These are phyloP conservation scores for Stenodema calcarata DNA, from an alignment of 2,888 invertebrate species.

Conservation along the genomic window DNA sequence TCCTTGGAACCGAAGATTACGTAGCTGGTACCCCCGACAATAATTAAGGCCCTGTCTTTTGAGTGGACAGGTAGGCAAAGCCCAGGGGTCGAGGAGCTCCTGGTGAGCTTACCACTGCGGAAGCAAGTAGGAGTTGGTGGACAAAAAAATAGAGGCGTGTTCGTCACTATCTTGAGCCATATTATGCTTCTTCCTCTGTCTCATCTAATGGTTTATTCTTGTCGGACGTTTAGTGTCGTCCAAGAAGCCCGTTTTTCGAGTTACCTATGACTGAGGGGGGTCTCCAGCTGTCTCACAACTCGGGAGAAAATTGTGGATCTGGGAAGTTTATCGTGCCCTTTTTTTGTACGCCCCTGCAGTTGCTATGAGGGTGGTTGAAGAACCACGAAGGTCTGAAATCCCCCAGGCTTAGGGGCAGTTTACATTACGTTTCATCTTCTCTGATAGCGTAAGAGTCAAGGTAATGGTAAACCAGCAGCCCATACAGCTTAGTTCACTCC, in stretches of 20 bases:
- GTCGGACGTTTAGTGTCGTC: neutral
- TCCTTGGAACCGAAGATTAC: conserved; percentile 17
- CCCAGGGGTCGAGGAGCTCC: neutral
- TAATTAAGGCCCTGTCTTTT: conserved; percentile 9
- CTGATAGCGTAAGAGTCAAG: no score
- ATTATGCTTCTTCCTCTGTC: neutral
- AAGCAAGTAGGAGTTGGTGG: neutral
- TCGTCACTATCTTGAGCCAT: conserved; percentile 7
- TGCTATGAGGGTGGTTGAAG: no score
- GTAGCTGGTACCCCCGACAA: neutral
- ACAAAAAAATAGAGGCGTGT: neutral
- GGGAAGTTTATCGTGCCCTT: no score
- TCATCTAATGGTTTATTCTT: conserved; percentile 1
- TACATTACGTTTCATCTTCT: no score
- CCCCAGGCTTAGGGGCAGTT: no score
- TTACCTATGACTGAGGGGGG: neutral
- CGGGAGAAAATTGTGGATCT: neutral
- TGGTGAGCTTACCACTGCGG: neutral
- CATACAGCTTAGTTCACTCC: no score
- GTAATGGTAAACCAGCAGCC: no score
- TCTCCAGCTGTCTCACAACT: neutral
- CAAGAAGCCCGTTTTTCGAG: neutral
- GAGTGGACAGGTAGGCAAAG: neutral
- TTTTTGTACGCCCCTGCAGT: no score
- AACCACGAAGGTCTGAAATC: no score